These are phyloP conservation scores for Vidua chalybeata DNA, from an alignment of 2,113 vertebrate genomes.

Conservation along the genomic window DNA sequence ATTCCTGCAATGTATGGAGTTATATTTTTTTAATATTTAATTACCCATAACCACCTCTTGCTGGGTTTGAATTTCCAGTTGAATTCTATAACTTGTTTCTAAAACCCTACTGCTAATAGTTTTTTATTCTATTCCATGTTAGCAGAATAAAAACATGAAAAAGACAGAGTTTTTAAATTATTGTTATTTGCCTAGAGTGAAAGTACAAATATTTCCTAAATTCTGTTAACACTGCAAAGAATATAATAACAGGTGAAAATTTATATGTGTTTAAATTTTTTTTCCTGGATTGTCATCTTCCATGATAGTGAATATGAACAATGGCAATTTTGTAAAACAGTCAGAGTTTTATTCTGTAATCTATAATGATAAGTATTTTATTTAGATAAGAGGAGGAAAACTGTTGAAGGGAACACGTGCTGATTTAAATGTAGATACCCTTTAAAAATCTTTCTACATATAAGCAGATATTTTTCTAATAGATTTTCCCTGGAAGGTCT, in stretches of 20 bases:
- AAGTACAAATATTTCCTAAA: not conserved
- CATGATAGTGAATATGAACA: not conserved
- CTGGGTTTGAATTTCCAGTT: not conserved
- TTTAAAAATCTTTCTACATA: not conserved
- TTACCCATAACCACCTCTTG: not conserved
- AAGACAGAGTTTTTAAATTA: not conserved
- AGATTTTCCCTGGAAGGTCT: not conserved
- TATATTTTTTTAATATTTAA: not conserved
- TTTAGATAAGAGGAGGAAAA: not conserved
- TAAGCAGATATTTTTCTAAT: not conserved
- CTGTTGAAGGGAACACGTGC: not conserved
- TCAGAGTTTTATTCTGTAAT: not conserved
- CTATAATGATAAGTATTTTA: not conserved
- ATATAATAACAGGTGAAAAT: not conserved
- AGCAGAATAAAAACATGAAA: not conserved
- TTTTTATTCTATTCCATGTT: not conserved
- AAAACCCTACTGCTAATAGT: not conserved
- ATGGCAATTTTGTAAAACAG: not conserved
- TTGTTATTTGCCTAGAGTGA: not conserved
- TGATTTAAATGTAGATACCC: not conserved
- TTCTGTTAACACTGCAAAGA: not conserved
- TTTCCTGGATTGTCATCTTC: not conserved
- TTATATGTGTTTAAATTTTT: not conserved
- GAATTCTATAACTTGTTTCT: not conserved
- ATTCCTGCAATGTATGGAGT: not conserved